These are phyloP conservation scores for Tenodera sinensis DNA, from an alignment of 2,888 invertebrate genomes.

Conservation along the genomic window DNA sequence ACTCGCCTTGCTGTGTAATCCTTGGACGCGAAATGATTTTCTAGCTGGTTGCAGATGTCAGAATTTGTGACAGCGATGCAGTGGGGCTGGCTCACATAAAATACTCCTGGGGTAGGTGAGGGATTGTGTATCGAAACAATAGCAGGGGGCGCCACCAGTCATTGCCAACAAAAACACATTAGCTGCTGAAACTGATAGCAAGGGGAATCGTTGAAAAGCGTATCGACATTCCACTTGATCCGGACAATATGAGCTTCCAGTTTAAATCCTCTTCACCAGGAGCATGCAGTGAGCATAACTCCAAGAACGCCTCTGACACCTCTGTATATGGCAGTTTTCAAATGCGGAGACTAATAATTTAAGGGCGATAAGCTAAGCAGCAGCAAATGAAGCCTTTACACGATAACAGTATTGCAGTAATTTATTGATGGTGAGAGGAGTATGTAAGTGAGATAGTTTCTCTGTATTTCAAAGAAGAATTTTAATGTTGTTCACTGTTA, in stretches of 20 bases:
- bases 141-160: not conserved
- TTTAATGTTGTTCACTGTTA: too few species aligned
- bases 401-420: too few species aligned
- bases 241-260: not conserved
- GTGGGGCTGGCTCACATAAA: not conserved
- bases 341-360: too few species aligned
- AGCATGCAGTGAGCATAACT: not conserved
- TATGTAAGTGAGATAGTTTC: too few species aligned
- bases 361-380: too few species aligned
- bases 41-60: not conserved
- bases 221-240: not conserved
- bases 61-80: not conserved
- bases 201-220: not conserved
- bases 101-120: not conserved
- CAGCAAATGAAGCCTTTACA: too few species aligned
- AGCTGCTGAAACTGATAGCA: not conserved
- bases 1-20: not conserved
- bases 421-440: too few species aligned
- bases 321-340: too few species aligned
- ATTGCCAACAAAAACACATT: not conserved
- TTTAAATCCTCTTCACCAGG: not conserved
- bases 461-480: too few species aligned
- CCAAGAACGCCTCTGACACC: too few species aligned
- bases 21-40: not conserved
- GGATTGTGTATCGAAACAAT: not conserved